Base-by-base conservation (phyloP, 2,888 invertebrate genomes). In the Drosophila meridiana region DNA sequence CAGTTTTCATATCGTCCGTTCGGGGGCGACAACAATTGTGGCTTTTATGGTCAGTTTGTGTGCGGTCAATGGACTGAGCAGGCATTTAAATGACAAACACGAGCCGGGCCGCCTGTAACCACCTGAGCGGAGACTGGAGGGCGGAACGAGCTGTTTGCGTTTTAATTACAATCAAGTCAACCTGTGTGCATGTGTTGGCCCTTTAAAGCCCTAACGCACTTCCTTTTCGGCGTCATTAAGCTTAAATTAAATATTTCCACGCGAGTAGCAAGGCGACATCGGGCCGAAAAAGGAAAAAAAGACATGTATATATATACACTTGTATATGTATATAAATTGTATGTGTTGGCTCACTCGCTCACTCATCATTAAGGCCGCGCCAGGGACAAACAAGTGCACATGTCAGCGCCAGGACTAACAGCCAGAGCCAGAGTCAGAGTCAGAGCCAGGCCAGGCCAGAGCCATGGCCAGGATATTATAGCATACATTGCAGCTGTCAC, bases 301-400 rank as follows among this genome's bases (percentile, higher is more conserved):
- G 3, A 20, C 20, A 52, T 11, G 20, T 32, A n/a, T 48, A 30
- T 30, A 48, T 48, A n/a, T 30, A 28, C 28, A 28, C 26, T 7
- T 36, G 14, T 26, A 8, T 53, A 13, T 36, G 3, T 36, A 20
- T 53, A 36, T 83, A 89, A 87, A 87, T 89, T 83, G 87, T 87
- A 77, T 80, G 74, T 26, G 58, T 69, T 59, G 75, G 65, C 42
- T 42, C 53, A 50, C 55, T 65, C 86, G 87, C 78, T 83, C 88
- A 85, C 90, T 91, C 91, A 91, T 91, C 91, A 91, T 91, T 91
- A 91, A 90, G 88, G 82, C 76, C 63, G 75, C 86, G 59, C 64
- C 78, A 83, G 78, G 80, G 91, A 82, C 88, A 90, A 91, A 86
- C 91, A 91, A 91, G 90, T 89, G 85, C 91, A 87, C 90, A 91